These are phyloP conservation scores for Drosophila ironensis DNA, from an alignment of 1,140 invertebrate genomes.

Conservation along the genomic window DNA sequence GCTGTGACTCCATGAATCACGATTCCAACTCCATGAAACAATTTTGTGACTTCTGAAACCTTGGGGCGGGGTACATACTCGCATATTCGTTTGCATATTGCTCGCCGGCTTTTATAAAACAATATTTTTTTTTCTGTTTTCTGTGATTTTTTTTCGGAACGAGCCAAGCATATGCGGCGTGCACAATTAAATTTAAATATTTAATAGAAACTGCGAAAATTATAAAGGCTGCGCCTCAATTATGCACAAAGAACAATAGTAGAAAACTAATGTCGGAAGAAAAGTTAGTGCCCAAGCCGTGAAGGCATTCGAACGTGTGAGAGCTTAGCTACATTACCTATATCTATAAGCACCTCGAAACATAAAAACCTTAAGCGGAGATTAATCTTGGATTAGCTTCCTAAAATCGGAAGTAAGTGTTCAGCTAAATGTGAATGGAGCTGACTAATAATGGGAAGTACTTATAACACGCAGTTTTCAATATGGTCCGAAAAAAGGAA, in stretches of 20 bases:
- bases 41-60: conserved; percentile 73
- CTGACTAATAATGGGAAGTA: conserved; percentile 21
- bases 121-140: too few relatives aligned
- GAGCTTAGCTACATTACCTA: neutral
- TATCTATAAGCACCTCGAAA: neutral
- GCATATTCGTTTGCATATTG: conserved; percentile 39
- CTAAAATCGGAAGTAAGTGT: conserved; percentile 55
- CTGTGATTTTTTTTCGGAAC: too few relatives aligned
- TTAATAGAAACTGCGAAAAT: conserved; percentile 37
- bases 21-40: conserved; percentile 34
- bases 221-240: conserved; percentile 43
- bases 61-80: conserved; percentile 61
- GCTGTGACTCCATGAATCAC: conserved; percentile 58
- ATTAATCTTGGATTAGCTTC: conserved; percentile 25
- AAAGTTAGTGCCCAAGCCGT: conserved; percentile 26
- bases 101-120: conserved; percentile 43
- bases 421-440: conserved; percentile 39
- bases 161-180: conserved; percentile 32
- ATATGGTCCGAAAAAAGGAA: neutral
- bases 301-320: conserved; percentile 1
- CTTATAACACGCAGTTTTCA: neutral
- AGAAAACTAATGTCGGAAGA: conserved; percentile 61
- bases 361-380: conserved; percentile 21
- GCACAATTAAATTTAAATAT: conserved; percentile 72
- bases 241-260: conserved; percentile 53